Evolutionary conservation across 64 coral and sea anemone genomes (phyloP), one percentile per base, ranked within the genome.

Genomic region (Stylophora pistillata): DNA sequence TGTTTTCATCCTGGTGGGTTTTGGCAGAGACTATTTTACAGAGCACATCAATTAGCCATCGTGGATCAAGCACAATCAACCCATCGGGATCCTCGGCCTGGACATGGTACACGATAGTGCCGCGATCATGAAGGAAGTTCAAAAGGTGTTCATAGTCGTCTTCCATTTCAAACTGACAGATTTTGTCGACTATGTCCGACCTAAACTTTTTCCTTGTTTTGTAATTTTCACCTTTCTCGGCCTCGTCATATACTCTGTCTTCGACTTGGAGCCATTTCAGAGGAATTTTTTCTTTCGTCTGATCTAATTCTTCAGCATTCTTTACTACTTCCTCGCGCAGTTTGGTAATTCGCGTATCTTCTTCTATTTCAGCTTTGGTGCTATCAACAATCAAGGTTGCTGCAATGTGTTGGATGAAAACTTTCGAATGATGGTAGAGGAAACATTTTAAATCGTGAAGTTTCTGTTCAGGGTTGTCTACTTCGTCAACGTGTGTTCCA

Each of bases 51-150:
- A 81, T 81, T 34, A 62, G 56, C 78, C 78, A 81, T 63, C 41
- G 78, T 41, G 78, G 78, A 81, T 81, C 78, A 16, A 81, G 59
- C 18, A 81, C 58, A 21, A 81, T 57, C 15, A 63, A 57, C 25
- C 55, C 55, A 32, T 61, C 25, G 16, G 77, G 77, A 59, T 79
- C 32, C 13, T 16, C 18, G 59, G 56, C 77, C 57, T 15, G n/a
- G 27, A 59, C 53, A 56, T 79, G 77, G 27, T 79, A 79, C 25
- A 79, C 78, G 37, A 81, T 64, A 63, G 78, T 81, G 58, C 78
- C 78, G 37, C 78, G 78, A n/a, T 81, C 78, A 11, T 81, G 78
- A 14, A 81, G 13, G 34, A 81, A 81, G 58, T 81, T 30, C 30
- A 81, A 81, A 30, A 81, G 57, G 30, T 81, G 78, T 58, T 81